These are phyloP conservation scores for Ceraclea dissimilis DNA, from an alignment of 2,888 invertebrate genomes.

Conservation along the genomic window DNA sequence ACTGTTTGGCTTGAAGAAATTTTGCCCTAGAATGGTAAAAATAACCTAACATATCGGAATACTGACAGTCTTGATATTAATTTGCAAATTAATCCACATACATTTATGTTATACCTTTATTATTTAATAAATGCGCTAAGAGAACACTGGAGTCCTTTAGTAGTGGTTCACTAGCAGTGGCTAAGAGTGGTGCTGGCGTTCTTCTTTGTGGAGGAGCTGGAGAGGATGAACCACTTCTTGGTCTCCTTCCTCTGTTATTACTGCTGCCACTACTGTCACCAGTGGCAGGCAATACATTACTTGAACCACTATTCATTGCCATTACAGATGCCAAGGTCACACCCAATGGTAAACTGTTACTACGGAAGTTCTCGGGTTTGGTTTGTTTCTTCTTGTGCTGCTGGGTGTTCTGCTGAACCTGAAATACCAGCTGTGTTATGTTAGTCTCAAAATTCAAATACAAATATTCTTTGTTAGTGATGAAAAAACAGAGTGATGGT, in stretches of 20 bases:
- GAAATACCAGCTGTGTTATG: no score
- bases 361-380: constrained; percentile 49
- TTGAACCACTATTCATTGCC: constrained; percentile 20
- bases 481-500: no score
- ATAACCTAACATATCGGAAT: background rate
- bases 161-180: constrained; percentile 71
- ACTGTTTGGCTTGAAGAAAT: constrained; percentile 39
- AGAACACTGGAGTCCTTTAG: constrained; percentile 65
- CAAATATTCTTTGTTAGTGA: no score
- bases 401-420: background rate
- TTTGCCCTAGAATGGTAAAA: constrained; percentile 32
- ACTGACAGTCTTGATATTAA: no score
- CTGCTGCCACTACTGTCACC: constrained; percentile 35
- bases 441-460: no score
- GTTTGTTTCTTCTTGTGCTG: constrained; percentile 9
- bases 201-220: constrained; percentile 24
- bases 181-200: constrained; percentile 56
- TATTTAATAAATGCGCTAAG: constrained; percentile 71
- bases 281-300: background rate
- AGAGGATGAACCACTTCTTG: constrained; percentile 23
- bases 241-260: constrained; percentile 8
- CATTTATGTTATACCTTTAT: constrained; percentile 23
- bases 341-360: constrained; percentile 55
- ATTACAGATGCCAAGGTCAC: constrained; percentile 38
- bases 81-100: no score